A percentile compares a stretch with the other conserved stretches of the same genome.
Evolutionary conservation across 1,140 invertebrate species (phyloP).

Genomic region (Notospermus geniculatus): DNA sequence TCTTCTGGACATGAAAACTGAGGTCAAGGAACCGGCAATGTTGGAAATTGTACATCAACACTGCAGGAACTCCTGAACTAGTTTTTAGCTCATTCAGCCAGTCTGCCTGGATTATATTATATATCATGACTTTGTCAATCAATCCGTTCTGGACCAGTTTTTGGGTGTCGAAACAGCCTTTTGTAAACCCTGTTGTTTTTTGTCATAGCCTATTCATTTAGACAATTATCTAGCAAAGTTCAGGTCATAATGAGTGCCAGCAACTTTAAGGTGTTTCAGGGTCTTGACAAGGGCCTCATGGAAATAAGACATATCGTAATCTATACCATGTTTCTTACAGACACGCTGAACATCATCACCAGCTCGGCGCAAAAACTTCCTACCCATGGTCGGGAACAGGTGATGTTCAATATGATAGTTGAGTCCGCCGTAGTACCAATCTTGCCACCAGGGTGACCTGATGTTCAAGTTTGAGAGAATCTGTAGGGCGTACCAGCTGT

Average conservation of each 20-base stretch:
- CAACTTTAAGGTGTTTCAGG: conserved; percentile 14
- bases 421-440: conserved; percentile 22
- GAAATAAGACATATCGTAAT: conserved; percentile 16
- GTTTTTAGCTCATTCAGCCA: no score
- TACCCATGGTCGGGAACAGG: conserved; percentile 15
- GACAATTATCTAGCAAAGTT: no score
- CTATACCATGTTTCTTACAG: conserved; percentile 12
- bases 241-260: conserved; percentile 10
- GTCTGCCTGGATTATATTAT: no score
- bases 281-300: conserved; percentile 11
- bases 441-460: conserved; percentile 9
- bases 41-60: no score
- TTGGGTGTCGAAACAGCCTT: no score
- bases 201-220: no score
- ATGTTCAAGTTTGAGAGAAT: conserved; percentile 18
- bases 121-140: no score
- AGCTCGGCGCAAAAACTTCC: conserved; percentile 8
- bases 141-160: no score
- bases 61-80: no score
- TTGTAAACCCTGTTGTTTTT: no score
- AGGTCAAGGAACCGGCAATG: no score
- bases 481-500: conserved; percentile 4
- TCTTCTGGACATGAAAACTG: no score
- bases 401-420: conserved; percentile 23
- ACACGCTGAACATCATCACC: conserved; percentile 10